Conservation (phyloP, 2,888 invertebrate genomes). For the Cantharis rustica region DNA sequence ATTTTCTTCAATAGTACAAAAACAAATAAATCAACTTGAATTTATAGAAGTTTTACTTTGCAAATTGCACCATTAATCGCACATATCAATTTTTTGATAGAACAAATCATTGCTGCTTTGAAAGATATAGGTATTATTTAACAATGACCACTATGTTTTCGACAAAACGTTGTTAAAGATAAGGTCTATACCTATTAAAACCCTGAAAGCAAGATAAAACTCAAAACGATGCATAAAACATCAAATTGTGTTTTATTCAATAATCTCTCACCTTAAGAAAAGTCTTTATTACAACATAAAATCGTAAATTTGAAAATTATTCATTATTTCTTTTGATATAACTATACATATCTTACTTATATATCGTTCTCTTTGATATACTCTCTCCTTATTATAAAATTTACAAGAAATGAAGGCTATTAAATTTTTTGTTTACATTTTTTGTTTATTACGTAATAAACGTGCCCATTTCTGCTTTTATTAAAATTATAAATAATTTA, state of each 20-base stretch:
- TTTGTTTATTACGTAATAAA: background rate
- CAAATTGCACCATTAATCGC: background rate
- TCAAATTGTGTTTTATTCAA: background rate
- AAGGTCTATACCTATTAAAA: background rate
- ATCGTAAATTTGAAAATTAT: background rate
- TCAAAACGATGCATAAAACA: background rate
- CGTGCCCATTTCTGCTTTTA: background rate
- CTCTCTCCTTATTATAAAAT: background rate
- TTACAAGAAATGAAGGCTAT: background rate
- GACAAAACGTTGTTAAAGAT: background rate
- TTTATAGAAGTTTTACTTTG: background rate
- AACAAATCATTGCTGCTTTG: background rate
- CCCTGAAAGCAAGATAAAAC: background rate
- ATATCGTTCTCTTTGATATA: background rate
- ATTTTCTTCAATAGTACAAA: background rate
- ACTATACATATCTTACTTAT: background rate
- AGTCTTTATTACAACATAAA: background rate
- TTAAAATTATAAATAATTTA: background rate
- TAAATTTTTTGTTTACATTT: background rate
- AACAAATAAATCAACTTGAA: background rate
- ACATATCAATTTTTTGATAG: background rate
- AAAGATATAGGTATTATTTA: background rate
- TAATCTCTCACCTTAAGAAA: background rate
- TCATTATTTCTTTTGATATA: background rate
- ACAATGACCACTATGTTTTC: background rate